These are phyloP conservation scores for Sitophilus oryzae DNA, from an alignment of 1,140 invertebrate genomes.

Conservation along the genomic window DNA sequence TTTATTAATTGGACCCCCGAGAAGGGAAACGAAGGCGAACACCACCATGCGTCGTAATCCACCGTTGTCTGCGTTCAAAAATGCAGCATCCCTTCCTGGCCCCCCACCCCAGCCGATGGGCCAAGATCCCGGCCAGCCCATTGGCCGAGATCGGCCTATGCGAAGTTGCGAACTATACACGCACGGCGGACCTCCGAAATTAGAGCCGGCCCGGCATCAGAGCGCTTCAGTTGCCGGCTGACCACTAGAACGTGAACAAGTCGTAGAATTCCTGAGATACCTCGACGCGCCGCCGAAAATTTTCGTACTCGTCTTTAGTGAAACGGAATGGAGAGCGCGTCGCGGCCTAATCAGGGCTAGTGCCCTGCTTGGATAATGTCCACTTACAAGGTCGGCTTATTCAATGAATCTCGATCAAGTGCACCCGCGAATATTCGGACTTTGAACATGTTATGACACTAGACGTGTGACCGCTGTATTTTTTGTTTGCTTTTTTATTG, in stretches of 20 bases:
- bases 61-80: constrained; percentile 27
- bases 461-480: constrained; percentile 23
- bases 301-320: too few species aligned
- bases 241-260: not conserved
- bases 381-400: too few species aligned
- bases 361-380: not conserved
- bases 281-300: too few species aligned
- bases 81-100: constrained; percentile 26
- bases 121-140: constrained; percentile 22
- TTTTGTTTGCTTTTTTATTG: constrained; percentile 9
- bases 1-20: not conserved
- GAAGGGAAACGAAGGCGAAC: not conserved
- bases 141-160: constrained; percentile 30
- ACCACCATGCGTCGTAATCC: constrained; percentile 28
- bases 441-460: constrained; percentile 29
- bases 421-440: constrained; percentile 3
- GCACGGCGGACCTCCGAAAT: constrained; percentile 26
- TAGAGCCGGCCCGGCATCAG: constrained; percentile 6
- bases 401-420: not conserved
- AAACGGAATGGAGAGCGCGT: not conserved
- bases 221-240: constrained; percentile 19
- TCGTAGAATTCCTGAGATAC: too few species aligned
- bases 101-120: constrained; percentile 14
- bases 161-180: constrained; percentile 31
- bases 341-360: not conserved